Conservation (phyloP, 2,888 invertebrate species). For the Stenoptilia bipunctidactyla region DNA sequence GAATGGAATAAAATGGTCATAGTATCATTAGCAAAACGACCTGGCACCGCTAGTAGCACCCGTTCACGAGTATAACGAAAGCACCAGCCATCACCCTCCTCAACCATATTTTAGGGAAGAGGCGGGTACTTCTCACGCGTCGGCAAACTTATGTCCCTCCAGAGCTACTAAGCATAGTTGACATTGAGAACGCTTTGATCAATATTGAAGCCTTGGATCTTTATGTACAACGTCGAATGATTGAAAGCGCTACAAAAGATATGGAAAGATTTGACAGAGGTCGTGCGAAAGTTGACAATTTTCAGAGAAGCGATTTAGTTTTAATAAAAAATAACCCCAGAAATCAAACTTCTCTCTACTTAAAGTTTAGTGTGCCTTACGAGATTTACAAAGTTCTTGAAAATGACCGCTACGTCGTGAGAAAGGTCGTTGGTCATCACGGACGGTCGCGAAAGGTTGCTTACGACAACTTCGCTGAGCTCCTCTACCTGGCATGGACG, state of each 20-base stretch:
- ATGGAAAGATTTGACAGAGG: neutral
- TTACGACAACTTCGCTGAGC: too few species aligned
- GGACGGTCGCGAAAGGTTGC: too few species aligned
- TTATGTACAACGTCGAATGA: neutral
- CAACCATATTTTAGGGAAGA: too few species aligned
- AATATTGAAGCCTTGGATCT: neutral
- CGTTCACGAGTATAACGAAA: too few species aligned
- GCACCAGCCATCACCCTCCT: too few species aligned
- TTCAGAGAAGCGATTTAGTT: constrained; percentile 14
- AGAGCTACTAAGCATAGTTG: neutral
- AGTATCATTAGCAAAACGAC: too few species aligned
- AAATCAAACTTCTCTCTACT: constrained; percentile 14
- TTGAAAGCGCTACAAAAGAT: neutral
- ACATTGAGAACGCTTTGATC: neutral
- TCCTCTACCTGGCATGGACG: too few species aligned
- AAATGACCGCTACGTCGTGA: constrained; percentile 7
- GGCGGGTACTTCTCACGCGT: neutral
- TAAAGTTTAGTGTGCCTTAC: constrained; percentile 16
- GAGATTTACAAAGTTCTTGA: constrained; percentile 9
- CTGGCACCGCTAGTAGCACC: too few species aligned
- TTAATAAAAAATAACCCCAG: constrained; percentile 17
- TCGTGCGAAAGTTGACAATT: constrained; percentile 8
- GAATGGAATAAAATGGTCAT: too few species aligned
- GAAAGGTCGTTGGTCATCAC: too few species aligned
- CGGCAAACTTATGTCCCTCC: neutral